Base-by-base conservation (phyloP, 2,797 vertebrate genomes). In the Neosalanx taihuensis region DNA sequence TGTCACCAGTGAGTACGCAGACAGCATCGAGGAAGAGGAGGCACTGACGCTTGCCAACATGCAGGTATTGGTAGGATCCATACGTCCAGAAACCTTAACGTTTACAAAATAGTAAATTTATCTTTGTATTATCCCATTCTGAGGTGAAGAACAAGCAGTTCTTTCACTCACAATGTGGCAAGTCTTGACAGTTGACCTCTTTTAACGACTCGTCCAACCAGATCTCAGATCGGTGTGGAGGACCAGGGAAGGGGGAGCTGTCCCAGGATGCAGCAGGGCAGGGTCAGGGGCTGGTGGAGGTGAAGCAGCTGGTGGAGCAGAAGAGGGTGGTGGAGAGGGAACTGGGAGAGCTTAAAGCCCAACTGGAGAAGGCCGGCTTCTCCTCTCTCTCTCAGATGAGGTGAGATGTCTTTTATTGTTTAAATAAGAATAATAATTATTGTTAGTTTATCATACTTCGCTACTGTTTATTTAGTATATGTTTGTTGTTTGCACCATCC, bases 301-400 rank as follows among this genome's bases (percentile, higher is more conserved):
- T 92, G 76, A 91, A 92, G 61, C 89, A 90, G 79, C 84, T 93
- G 81, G 85, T 92, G 35, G 89, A 93, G 73, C 91, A 89, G 89
- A 94, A 93, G 86, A 86, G 85, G 76, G 86, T 63, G 37, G 92
- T 95, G 3, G 94, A 96, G 87, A 78, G 87, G 31, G 93, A 97
- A 76, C 92, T 97, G 80, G 86, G 78, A 4, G 93, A 95, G 80
- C 90, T 97, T 70, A 97, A 95, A 89, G 87, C 84, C 6, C 95
- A 97, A 87, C 91, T 96, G 73, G 92, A 94, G 82, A 95, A 94
- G 85, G 89, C 93, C 0, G 95, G 95, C 26, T 96, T 96, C 88
- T 93, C 92, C 71, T 94, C 95, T 0, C 87, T 96, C 7, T 94
- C 94, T 53, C 94, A 96, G 69, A 94, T 96, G 89, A 97, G 95